Percentiles rank a stretch among this genome's conserved stretches.
phyloP scores from a whole-genome alignment of 2,113 vertebrate genomes.

The Pseudopodoces humilis region DNA sequence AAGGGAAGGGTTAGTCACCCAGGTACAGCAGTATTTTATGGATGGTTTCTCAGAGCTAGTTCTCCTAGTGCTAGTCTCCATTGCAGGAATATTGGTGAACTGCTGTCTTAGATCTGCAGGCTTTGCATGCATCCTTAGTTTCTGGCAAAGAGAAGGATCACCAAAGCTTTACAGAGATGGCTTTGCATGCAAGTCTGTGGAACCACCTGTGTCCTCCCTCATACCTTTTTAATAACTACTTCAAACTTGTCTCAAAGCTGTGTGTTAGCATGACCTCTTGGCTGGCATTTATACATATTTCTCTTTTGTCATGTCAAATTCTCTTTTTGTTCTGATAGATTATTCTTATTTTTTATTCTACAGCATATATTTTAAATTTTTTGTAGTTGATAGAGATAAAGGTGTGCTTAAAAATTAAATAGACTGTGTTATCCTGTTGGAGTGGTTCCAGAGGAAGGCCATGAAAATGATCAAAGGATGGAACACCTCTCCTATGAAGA shows the following conservation, averaged over 20 bases:
- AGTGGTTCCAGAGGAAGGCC: background rate
- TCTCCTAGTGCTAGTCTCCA: background rate
- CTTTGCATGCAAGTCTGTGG: background rate
- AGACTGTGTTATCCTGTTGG: background rate
- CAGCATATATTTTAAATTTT: background rate
- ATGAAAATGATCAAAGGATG: background rate
- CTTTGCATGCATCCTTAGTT: background rate
- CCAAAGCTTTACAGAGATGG: background rate
- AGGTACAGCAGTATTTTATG: background rate
- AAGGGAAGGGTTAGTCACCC: background rate
- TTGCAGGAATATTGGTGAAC: background rate
- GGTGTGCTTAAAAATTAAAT: background rate
- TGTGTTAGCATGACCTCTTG: background rate
- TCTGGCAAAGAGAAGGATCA: background rate
- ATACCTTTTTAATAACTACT: background rate
- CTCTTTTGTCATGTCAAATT: background rate
- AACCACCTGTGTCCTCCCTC: background rate
- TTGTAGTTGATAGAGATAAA: background rate
- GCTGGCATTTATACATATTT: background rate
- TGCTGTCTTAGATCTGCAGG: background rate
- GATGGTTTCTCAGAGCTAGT: background rate
- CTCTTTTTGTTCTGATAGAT: background rate
- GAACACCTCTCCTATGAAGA: background rate
- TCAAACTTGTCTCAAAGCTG: background rate
- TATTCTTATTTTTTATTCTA: background rate